These are phyloP conservation scores for Parotocinclus haroldoi DNA, from an alignment of 2,797 vertebrate genomes.

Conservation along the genomic window DNA sequence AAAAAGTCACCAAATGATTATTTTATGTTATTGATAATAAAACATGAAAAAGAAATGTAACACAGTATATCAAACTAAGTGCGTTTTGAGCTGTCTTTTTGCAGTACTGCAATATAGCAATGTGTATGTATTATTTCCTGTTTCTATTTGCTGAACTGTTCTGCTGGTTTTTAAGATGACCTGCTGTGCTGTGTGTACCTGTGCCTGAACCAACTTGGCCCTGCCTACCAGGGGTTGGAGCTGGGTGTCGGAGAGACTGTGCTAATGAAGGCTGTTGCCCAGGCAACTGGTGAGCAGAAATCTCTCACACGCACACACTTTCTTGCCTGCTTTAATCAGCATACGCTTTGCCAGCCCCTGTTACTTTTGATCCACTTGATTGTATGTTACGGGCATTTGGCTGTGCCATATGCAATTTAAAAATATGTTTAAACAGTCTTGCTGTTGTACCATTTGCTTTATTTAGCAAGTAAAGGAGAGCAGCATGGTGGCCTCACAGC, in stretches of 20 bases:
- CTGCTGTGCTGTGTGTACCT: conserved; percentile 85
- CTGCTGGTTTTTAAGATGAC: conserved; percentile 61
- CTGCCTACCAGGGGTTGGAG: conserved; percentile 85
- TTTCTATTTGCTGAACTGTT: neutral
- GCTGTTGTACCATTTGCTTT: too few species aligned
- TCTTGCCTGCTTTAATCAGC: neutral
- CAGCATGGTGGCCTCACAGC: too few species aligned
- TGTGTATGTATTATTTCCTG: too few species aligned
- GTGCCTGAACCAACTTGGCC: conserved; percentile 85
- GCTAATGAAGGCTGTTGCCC: conserved; percentile 88
- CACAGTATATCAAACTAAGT: too few species aligned
- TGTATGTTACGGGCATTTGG: neutral
- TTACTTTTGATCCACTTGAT: neutral
- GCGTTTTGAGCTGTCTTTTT: too few species aligned
- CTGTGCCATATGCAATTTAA: neutral
- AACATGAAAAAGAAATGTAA: too few species aligned
- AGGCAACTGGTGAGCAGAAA: conserved; percentile 79
- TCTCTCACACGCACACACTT: neutral
- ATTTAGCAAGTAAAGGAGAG: too few species aligned
- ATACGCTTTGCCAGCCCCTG: neutral
- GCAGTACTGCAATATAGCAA: too few species aligned
- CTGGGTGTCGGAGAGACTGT: conserved; percentile 84
- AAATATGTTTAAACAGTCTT: too few species aligned
- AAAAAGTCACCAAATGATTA: too few species aligned
- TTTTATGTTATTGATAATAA: too few species aligned